phyloP scores from a whole-genome alignment of 92 coral and sea anemone species.

The Bergia sp. region DNA sequence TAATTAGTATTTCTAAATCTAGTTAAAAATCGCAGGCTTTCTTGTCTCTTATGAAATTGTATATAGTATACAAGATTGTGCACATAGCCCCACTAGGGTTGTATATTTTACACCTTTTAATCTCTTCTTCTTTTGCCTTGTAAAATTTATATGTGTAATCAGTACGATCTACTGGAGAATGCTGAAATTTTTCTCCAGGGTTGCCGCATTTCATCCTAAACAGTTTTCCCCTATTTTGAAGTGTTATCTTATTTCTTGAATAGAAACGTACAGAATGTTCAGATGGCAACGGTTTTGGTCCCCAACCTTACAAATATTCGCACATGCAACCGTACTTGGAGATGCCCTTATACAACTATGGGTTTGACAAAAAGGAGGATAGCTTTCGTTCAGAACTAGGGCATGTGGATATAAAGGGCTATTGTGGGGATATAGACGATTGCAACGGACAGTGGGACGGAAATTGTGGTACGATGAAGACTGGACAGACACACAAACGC shows the following conservation, averaged over 20 bases:
- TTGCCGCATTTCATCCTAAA: too few species aligned
- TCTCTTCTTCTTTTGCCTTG: too few species aligned
- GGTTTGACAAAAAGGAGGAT: constrained; percentile 11
- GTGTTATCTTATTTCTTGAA: not conserved
- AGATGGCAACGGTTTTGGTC: not conserved
- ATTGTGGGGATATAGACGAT: constrained; percentile 12
- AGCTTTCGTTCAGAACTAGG: constrained; percentile 4
- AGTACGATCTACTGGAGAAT: too few species aligned
- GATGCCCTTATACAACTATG: constrained; percentile 33
- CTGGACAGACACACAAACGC: constrained; percentile 21
- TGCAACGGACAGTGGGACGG: not conserved
- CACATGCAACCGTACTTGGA: not conserved
- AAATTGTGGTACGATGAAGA: not conserved
- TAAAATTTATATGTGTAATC: too few species aligned
- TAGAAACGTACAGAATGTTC: not conserved
- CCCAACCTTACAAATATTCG: not conserved
- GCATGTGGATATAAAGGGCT: not conserved
- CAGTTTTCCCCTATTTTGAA: not conserved
- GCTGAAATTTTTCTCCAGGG: too few species aligned
- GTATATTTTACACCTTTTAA: too few species aligned
- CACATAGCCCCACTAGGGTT: too few species aligned
- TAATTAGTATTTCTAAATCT: too few species aligned
- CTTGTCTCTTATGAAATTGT: too few species aligned
- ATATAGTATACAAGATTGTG: too few species aligned
- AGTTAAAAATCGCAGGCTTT: too few species aligned